Evolutionary conservation across 2,113 vertebrate species (phyloP).

Genomic region (Amblyornis subalaris): DNA sequence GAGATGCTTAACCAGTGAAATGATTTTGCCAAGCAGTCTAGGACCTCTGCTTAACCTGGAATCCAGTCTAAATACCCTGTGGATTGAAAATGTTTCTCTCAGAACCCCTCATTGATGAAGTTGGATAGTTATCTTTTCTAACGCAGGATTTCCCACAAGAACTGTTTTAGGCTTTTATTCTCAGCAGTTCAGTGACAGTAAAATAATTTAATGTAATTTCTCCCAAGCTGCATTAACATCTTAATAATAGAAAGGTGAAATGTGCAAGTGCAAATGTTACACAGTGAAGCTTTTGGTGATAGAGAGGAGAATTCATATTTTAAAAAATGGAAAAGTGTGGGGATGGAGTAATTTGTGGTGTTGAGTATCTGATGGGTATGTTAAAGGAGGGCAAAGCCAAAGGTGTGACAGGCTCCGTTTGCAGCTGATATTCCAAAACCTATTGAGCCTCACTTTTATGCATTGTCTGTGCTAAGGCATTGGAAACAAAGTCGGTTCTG

Average conservation of each 20-base stretch:
- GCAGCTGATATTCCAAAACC: neutral
- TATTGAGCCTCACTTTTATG: neutral
- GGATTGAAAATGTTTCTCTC: neutral
- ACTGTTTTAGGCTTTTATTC: neutral
- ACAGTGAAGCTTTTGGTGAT: neutral
- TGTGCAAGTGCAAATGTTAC: neutral
- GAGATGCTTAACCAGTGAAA: neutral
- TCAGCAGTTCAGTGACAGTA: neutral
- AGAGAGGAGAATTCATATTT: neutral
- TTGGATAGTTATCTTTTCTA: neutral
- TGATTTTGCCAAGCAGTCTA: neutral
- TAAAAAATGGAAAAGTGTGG: rapidly evolving
- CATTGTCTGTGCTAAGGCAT: neutral
- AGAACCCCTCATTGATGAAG: neutral
- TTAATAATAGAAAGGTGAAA: neutral
- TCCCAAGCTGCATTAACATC: neutral
- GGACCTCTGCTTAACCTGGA: constrained; percentile 9
- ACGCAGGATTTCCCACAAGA: neutral
- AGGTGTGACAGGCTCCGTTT: neutral
- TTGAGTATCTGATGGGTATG: neutral
- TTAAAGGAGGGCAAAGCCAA: neutral
- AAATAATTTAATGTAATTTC: neutral
- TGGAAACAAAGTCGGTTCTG: neutral
- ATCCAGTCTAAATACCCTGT: neutral
- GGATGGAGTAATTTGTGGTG: neutral